Evolutionary conservation across 2,113 vertebrate species (phyloP).

Genomic region (Poeciliopsis prolifica): DNA sequence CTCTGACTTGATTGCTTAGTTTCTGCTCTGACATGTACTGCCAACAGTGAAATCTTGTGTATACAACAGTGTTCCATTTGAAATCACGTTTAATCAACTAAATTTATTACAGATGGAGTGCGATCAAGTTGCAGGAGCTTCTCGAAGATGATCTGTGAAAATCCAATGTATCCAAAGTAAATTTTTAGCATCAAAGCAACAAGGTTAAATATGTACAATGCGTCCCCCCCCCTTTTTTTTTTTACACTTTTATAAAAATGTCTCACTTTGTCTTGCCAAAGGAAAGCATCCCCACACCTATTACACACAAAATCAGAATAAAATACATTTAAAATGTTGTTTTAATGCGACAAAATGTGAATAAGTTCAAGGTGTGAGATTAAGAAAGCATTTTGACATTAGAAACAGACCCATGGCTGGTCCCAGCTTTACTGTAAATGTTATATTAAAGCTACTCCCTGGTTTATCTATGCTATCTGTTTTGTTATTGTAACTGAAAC

Average conservation of each 20-base stretch:
- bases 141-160: not conserved
- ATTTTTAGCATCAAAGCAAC: not conserved
- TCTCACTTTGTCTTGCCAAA: no score
- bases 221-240: no score
- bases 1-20: not conserved
- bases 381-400: not conserved
- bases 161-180: not conserved
- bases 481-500: not conserved
- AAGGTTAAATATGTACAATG: no score
- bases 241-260: no score
- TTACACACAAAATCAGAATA: not conserved
- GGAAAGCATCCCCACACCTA: no score
- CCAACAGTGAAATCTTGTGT: not conserved
- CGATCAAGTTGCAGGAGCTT: not conserved
- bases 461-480: not conserved
- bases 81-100: not conserved
- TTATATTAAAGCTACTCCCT: not conserved
- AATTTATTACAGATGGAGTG: not conserved
- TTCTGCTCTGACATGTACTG: not conserved
- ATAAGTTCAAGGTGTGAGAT: not conserved
- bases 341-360: not conserved
- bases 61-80: not conserved
- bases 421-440: not conserved
- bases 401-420: not conserved
- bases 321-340: not conserved